phyloP scores from a whole-genome alignment of 2,113 vertebrate genomes.

The Anarrhichthys ocellatus region DNA sequence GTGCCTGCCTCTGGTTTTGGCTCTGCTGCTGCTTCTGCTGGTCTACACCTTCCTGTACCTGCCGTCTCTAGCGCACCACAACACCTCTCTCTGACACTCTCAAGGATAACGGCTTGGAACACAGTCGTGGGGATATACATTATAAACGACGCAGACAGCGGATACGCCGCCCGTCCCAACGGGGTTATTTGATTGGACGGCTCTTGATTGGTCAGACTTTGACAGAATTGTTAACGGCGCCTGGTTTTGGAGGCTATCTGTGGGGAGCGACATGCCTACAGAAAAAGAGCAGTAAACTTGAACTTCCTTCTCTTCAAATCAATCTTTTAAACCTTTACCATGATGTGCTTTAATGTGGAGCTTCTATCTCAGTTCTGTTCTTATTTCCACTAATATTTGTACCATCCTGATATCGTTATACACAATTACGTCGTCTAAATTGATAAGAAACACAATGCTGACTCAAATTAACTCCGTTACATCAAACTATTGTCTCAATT shows the following conservation, averaged over 20 bases:
- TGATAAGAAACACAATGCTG: not conserved
- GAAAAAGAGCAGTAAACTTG: not conserved
- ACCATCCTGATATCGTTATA: not conserved
- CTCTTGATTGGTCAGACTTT: constrained; percentile 22
- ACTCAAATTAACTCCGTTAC: no score
- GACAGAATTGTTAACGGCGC: not conserved
- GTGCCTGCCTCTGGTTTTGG: constrained; percentile 76
- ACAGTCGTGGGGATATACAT: not conserved
- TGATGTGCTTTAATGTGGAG: not conserved
- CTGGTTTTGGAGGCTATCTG: not conserved
- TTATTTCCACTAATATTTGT: not conserved
- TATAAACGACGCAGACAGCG: not conserved
- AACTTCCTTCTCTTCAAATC: not conserved
- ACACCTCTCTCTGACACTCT: constrained; percentile 53
- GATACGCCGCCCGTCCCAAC: not conserved
- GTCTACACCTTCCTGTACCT: constrained; percentile 83
- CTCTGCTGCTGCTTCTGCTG: constrained; percentile 80
- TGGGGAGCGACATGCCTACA: not conserved
- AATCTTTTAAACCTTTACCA: not conserved
- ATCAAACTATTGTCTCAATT: not conserved
- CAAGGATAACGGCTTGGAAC: not conserved
- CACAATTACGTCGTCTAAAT: not conserved
- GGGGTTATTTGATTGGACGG: constrained; percentile 26
- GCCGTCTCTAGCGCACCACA: constrained; percentile 78
- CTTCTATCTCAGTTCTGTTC: not conserved